These are phyloP conservation scores for Premnoplex brunnescens DNA, from an alignment of 2,797 vertebrate genomes.

Conservation along the genomic window DNA sequence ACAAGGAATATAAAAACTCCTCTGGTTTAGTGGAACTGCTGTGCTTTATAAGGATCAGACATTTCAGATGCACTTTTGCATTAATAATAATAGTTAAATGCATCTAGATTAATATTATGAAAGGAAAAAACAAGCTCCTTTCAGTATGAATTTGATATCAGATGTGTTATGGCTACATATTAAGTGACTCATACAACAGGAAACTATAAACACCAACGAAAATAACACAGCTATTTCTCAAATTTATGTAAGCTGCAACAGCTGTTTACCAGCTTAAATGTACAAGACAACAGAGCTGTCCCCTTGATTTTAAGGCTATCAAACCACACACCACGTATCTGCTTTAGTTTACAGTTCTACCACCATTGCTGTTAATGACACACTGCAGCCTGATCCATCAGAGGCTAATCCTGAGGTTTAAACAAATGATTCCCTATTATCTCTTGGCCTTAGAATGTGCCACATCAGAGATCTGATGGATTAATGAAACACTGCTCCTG, in stretches of 20 bases:
- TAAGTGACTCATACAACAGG: neutral
- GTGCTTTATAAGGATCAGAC: neutral
- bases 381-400: conserved; percentile 3
- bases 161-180: neutral
- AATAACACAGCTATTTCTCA: neutral
- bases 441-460: conserved; percentile 69
- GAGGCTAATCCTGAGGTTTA: conserved; percentile 74
- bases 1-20: neutral
- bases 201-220: neutral
- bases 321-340: neutral
- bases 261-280: neutral
- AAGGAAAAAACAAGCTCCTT: neutral
- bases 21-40: neutral
- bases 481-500: conserved; percentile 84
- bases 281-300: neutral
- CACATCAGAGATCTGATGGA: conserved; percentile 76
- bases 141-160: neutral
- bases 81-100: neutral
- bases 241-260: neutral
- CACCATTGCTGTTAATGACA: conserved; percentile 38
- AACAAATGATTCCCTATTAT: conserved; percentile 79
- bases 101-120: neutral
- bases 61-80: neutral
- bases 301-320: neutral
- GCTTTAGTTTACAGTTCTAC: conserved; percentile 16